Evolutionary conservation across 1,140 invertebrate genomes (phyloP), one percentile per base, ranked within the genome.

Genomic region (Sitophilus oryzae): DNA sequence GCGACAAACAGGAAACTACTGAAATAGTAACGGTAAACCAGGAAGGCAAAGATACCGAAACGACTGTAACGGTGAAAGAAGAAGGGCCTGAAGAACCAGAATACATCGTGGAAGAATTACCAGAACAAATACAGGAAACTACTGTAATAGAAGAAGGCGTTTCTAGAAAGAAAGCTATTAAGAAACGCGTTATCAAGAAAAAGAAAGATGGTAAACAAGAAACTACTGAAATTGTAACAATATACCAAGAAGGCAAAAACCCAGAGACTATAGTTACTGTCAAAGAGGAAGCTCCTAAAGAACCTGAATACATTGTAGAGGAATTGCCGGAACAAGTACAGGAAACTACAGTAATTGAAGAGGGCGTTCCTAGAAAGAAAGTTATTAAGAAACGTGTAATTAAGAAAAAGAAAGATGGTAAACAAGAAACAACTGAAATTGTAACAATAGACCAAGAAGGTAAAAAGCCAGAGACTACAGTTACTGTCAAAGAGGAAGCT

Each of bases 1-100:
- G 52, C 3, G 57, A 50, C 8, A 66, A 69, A 51, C 58, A 68
- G 45, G 61, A 70, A 41, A 67, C 56, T 3, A 71, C 66, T 5
- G 65, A 74, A 67, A 66, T 67, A 15, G 51, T 68, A 52, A 63
- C 64, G 55, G 38, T 62, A 10, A 61, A 69, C 42, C 71, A 75
- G 62, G 71, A 75, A 46, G 70, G 71, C 23, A 68, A 74, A 61
- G 52, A 66, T 34, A 66, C 71, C 6, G 58, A 71, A 23, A 68
- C 62, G n/a, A 59, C 60, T 56, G 60, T 74, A 34, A 74, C 71
- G 0, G 58, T 74, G 1, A 68, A 75, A 55, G 52, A 55, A 55
- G 36, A 30, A 9, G 40, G 16, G 6, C 16, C 21, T 10, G 25
- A 35, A 37, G 42, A 60, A 43, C 69, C 67, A 8, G 70, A 73